Evolutionary conservation across 2,888 invertebrate genomes (phyloP).

Genomic region (Drosophila nr. medialis): DNA sequence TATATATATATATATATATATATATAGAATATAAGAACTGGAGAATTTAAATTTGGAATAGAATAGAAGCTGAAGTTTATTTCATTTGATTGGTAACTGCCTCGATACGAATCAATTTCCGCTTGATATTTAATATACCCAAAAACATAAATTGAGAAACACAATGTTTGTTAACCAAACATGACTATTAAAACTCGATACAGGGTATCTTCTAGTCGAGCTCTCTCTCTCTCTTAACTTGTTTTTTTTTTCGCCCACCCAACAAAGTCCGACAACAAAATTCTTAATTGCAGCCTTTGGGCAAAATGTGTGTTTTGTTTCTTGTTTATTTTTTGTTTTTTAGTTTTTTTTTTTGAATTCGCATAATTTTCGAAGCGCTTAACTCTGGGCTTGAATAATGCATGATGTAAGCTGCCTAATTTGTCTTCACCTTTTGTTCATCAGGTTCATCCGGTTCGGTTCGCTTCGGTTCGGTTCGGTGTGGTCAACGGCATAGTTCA

Average conservation of each 20-base stretch:
- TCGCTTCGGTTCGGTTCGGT: slow-evolving; percentile 10
- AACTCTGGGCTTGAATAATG: slow-evolving; percentile 34
- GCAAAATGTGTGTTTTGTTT: slow-evolving; percentile 40
- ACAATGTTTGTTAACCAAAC: not conserved
- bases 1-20: not conserved
- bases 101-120: not conserved
- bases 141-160: not conserved
- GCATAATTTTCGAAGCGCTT: slow-evolving; percentile 21
- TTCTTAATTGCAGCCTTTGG: slow-evolving; percentile 73
- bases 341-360: slow-evolving; percentile 5
- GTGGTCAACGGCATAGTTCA: slow-evolving; percentile 53
- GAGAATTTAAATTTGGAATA: not conserved
- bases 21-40: not conserved
- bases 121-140: not conserved
- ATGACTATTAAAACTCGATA: not conserved
- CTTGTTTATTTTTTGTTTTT: not conserved
- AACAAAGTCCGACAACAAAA: slow-evolving; percentile 38
- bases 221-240: not conserved
- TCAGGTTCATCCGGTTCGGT: slow-evolving; percentile 56
- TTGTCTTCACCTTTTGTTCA: slow-evolving; percentile 70
- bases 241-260: slow-evolving; percentile 61
- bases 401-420: slow-evolving; percentile 75
- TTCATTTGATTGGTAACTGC: not conserved
- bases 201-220: not conserved
- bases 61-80: not conserved